phyloP scores from a whole-genome alignment of 2,113 vertebrate genomes.

The Eulemur macaco region DNA sequence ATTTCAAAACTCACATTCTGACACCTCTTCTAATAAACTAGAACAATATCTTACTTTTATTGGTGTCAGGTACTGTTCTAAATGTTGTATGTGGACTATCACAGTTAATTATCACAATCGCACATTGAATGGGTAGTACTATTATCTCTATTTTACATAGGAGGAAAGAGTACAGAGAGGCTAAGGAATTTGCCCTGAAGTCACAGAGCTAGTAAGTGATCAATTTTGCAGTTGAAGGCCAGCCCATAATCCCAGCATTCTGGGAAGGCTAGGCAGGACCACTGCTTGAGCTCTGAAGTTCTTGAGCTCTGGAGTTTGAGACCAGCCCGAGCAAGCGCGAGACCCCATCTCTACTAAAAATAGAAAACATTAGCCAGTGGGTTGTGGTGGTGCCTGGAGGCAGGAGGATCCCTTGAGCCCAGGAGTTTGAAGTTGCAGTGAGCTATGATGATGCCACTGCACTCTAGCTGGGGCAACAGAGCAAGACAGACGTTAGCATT shows the following conservation, averaged over 20 bases:
- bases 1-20: conserved; percentile 31
- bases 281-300: no score
- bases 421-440: no score
- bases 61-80: background rate
- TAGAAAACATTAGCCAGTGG: no score
- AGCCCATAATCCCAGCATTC: no score
- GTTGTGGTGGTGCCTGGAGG: no score
- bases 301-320: no score
- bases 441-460: no score
- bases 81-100: background rate
- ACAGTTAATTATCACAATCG: background rate
- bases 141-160: background rate
- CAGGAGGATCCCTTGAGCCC: no score
- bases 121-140: background rate
- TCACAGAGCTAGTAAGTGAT: background rate
- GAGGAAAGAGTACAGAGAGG: background rate
- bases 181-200: background rate
- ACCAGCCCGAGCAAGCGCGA: no score
- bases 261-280: no score
- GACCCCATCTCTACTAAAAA: no score
- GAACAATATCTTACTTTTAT: background rate
- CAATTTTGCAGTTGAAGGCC: background rate
- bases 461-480: no score
- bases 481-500: background rate
- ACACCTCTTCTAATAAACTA: background rate